phyloP scores from a whole-genome alignment of 2,113 vertebrate genomes.

The Phyllopteryx taeniolatus region DNA sequence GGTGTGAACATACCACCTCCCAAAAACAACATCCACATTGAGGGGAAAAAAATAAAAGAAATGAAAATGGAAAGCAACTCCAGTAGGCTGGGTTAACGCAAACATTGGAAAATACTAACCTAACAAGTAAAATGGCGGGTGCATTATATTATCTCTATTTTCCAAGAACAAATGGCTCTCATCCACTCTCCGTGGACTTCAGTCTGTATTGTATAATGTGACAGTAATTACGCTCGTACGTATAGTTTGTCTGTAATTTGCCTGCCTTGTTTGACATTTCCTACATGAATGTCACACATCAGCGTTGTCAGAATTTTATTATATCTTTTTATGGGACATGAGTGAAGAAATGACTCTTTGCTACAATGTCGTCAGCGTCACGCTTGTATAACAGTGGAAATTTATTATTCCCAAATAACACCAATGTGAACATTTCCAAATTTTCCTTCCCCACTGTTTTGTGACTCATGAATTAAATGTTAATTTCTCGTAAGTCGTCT shows the following conservation, averaged over 20 bases:
- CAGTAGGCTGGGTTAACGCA: conserved; percentile 32
- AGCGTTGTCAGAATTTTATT: too few species aligned
- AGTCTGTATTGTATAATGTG: conserved; percentile 8
- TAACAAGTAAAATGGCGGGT: conserved; percentile 16
- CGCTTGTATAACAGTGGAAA: too few species aligned
- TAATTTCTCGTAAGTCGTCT: too few species aligned
- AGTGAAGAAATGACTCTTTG: too few species aligned
- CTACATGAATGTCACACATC: too few species aligned
- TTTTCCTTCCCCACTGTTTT: too few species aligned
- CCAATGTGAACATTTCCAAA: too few species aligned
- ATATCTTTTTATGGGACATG: too few species aligned
- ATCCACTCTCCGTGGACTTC: background rate
- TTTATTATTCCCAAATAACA: too few species aligned
- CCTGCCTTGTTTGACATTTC: background rate
- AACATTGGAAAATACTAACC: conserved; percentile 21
- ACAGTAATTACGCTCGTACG: conserved; percentile 24
- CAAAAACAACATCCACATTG: conserved; percentile 56
- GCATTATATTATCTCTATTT: conserved; percentile 16
- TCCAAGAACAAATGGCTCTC: background rate
- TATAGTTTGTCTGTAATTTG: conserved; percentile 6
- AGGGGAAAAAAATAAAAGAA: conserved; percentile 26
- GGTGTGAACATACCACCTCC: conserved; percentile 64
- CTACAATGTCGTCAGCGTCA: too few species aligned
- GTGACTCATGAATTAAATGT: too few species aligned
- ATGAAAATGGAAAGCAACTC: conserved; percentile 41